A percentile compares a stretch with the other conserved stretches of the same genome.
Evolutionary conservation across 1,140 invertebrate species (phyloP).

Genomic region (Thalassaphorura encarpata): DNA sequence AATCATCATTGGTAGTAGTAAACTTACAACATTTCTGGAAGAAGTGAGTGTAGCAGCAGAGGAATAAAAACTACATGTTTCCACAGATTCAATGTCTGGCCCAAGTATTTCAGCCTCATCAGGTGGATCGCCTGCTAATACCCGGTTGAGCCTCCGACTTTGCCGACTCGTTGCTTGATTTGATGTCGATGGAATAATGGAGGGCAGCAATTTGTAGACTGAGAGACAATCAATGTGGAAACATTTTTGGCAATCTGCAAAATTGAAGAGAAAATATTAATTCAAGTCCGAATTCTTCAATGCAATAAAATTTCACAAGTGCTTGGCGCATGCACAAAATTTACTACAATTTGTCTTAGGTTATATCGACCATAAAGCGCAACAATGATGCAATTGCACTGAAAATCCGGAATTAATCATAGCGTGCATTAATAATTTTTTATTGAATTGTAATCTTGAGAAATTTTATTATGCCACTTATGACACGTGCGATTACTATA

Average conservation of each 20-base stretch:
- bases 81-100: conserved; percentile 10
- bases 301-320: neutral
- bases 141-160: neutral
- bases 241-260: conserved; percentile 25
- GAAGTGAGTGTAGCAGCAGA: neutral
- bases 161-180: neutral
- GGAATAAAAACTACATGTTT: conserved; percentile 18
- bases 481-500: no score
- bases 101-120: conserved; percentile 1
- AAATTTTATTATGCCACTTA: no score
- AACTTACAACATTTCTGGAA: conserved; percentile 10
- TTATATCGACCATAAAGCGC: no score
- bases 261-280: neutral
- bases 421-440: no score
- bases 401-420: no score
- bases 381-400: no score
- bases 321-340: neutral
- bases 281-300: neutral
- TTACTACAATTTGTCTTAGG: neutral
- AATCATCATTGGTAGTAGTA: neutral
- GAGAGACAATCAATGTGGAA: conserved; percentile 21
- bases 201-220: conserved; percentile 13
- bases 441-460: no score
- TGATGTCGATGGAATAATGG: neutral
- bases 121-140: neutral